Evolutionary conservation across 2,113 vertebrate species (phyloP).

Genomic region (Sialia sialis): DNA sequence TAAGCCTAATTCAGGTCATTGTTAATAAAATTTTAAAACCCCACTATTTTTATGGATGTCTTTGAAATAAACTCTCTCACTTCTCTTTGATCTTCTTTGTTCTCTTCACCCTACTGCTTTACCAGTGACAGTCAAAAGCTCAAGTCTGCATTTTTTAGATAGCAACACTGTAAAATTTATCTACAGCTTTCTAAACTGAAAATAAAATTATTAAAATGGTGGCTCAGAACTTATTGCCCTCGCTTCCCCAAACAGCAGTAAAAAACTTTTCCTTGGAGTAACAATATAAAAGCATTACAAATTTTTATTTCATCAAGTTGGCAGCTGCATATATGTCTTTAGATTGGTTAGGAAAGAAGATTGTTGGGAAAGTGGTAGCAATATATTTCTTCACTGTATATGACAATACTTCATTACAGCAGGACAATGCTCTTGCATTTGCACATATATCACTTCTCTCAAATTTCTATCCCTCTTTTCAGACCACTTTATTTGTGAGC

Average conservation of each 20-base stretch:
- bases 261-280: neutral
- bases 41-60: neutral
- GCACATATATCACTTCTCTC: neutral
- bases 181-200: neutral
- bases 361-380: neutral
- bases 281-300: constrained; percentile 3
- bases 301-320: neutral
- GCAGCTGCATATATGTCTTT: neutral
- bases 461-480: neutral
- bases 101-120: neutral
- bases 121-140: neutral
- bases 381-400: neutral
- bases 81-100: constrained; percentile 36
- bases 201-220: neutral
- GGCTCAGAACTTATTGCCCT: neutral
- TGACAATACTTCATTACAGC: neutral
- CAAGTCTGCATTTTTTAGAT: constrained; percentile 9
- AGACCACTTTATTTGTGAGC: neutral
- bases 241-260: neutral
- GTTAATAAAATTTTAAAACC: constrained; percentile 38
- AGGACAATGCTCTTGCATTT: neutral
- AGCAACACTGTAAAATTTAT: neutral
- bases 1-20: constrained; percentile 31
- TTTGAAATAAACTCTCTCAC: constrained; percentile 25
- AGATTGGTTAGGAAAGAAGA: neutral